Conservation (phyloP, 2,113 vertebrate species). For the Pelmatolapia mariae region DNA sequence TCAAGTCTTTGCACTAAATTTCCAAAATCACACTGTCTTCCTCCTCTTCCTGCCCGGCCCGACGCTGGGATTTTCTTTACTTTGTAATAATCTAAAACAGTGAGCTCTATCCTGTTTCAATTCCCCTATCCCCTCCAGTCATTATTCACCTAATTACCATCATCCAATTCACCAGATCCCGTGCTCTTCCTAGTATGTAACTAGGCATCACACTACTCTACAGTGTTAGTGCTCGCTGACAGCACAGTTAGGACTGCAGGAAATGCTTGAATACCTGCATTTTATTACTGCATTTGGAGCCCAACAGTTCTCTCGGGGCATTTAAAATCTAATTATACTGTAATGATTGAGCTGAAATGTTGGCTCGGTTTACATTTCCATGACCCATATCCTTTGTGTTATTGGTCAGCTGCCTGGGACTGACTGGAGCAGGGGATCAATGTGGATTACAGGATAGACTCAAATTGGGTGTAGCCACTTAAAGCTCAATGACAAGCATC, state of each 20-base stretch:
- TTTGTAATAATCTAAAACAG: slow-evolving; percentile 14
- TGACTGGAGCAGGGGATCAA: neutral
- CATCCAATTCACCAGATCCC: slow-evolving; percentile 1
- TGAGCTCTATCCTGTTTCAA: slow-evolving; percentile 23
- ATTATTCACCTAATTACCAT: slow-evolving; percentile 40
- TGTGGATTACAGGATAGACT: slow-evolving; percentile 2
- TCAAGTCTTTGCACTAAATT: slow-evolving; percentile 28
- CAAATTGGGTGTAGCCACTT: neutral
- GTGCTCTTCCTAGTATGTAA: neutral
- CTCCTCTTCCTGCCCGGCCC: neutral
- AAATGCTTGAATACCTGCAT: neutral
- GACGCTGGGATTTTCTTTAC: neutral
- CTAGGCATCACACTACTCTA: neutral
- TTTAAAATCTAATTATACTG: neutral
- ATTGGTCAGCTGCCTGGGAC: neutral
- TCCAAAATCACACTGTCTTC: neutral
- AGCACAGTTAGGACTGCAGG: neutral
- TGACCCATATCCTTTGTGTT: neutral
- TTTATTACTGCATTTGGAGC: neutral
- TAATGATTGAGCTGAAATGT: neutral
- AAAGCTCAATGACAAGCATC: neutral
- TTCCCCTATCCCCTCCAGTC: slow-evolving; percentile 10
- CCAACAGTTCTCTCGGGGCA: neutral
- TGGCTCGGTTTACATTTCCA: neutral
- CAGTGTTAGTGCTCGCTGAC: neutral